A percentile compares a stretch with the other conserved stretches of the same genome.
Evolutionary conservation across 2,113 vertebrate genomes (phyloP).

Genomic region (Zosterops hypoxanthus): DNA sequence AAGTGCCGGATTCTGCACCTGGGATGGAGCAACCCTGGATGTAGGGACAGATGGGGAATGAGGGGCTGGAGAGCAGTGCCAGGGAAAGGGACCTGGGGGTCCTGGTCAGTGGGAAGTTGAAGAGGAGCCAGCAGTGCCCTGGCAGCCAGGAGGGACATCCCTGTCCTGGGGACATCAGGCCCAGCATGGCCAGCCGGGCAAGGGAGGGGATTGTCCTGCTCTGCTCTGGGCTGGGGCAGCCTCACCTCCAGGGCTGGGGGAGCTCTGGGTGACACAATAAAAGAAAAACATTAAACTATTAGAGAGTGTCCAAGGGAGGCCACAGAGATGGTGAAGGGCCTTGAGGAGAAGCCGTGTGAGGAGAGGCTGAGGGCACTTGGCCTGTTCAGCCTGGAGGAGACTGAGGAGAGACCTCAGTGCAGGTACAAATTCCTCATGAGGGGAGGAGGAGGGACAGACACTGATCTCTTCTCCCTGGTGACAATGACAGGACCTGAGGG

Average conservation of each 20-base stretch:
- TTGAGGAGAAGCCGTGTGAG: neutral
- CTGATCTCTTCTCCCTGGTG: neutral
- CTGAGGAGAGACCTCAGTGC: neutral
- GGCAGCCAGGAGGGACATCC: neutral
- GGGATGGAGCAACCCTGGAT: neutral
- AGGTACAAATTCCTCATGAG: neutral
- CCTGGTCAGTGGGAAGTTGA: neutral
- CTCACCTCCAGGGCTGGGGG: neutral
- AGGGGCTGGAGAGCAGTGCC: neutral
- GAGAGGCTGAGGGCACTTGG: neutral
- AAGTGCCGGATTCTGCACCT: neutral
- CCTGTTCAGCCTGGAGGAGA: neutral
- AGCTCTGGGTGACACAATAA: neutral
- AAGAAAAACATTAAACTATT: neutral
- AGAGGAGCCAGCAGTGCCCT: neutral
- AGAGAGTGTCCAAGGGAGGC: too few species aligned
- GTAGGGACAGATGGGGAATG: neutral
- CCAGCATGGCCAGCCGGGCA: neutral
- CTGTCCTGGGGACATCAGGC: neutral
- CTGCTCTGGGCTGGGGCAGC: neutral
- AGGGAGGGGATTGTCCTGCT: neutral
- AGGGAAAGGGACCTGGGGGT: neutral
- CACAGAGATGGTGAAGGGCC: neutral
- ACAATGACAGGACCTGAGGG: neutral
- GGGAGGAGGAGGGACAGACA: neutral